phyloP scores from a whole-genome alignment of 2,113 vertebrate species.

The Grammomys surdaster region DNA sequence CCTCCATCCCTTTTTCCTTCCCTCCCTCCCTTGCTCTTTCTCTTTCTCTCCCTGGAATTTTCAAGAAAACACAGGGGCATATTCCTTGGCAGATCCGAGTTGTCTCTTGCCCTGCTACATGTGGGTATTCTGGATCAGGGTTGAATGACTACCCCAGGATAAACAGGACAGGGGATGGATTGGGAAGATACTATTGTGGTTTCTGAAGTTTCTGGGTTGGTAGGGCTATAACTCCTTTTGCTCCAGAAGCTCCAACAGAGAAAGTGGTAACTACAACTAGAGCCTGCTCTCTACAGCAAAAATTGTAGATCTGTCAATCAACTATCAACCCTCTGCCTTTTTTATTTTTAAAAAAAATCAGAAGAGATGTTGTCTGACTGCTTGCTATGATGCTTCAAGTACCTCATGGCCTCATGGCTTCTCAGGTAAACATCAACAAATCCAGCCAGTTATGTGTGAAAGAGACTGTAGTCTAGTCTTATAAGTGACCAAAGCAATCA shows the following conservation, averaged over 20 bases:
- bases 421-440: background rate
- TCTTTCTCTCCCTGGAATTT: background rate
- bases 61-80: background rate
- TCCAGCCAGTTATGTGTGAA: background rate
- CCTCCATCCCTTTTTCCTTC: background rate
- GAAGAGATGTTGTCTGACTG: background rate
- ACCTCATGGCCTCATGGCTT: too few relatives aligned
- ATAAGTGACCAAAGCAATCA: background rate
- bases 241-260: background rate
- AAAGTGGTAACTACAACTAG: background rate
- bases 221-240: background rate
- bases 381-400: background rate
- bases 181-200: background rate
- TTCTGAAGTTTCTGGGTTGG: background rate
- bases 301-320: background rate
- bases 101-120: background rate
- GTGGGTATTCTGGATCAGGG: background rate
- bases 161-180: background rate
- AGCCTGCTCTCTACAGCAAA: background rate
- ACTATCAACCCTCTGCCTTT: too few relatives aligned
- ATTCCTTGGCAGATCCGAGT: background rate
- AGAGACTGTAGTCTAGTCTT: background rate
- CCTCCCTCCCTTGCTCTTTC: background rate
- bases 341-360: background rate
- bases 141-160: background rate